Base-by-base conservation (phyloP, 2,113 vertebrate genomes). In the Garra rufa region DNA sequence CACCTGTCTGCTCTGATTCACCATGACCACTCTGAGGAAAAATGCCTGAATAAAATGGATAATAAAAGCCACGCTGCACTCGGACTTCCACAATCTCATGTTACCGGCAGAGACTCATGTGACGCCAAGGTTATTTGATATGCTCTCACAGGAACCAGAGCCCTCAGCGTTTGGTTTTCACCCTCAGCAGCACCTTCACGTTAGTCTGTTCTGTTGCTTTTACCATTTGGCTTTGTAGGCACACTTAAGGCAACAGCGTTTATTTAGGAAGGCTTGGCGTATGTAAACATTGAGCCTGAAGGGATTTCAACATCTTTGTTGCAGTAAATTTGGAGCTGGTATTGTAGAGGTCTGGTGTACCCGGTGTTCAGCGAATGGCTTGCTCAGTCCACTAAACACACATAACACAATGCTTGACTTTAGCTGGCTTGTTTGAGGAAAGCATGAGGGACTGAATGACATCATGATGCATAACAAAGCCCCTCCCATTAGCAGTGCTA, bases 1-100 rank as follows among this genome's bases (percentile, higher is more conserved):
- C 84, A 76, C 84, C 70, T 85, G 77, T 59, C 84, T 75, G 70
- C 43, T 67, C 65, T 82, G 70, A 81, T 85, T 85, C 79, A 48
- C 59, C 63, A 7, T 43, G 44, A 84, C 28, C 67, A 61, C 13
- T 61, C 30, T 38, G 38, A 61, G 55, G 38, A 48, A 46, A 71
- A 38, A 78, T 76, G 82, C 26, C 38, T 17, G 76, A 71, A 79
- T 85, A 55, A 79, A 79, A 85, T 8, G 3, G 50, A 15, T 52
- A 82, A 57, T 71, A 59, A 83, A 48, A 75, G 41, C 38, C 43
- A 65, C 17, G 1, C 73, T 75, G 41, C 19, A 44, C 26, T 10
- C 77, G 24, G 57, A 75, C 59, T 38, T 67, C 61, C 44, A 67
- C 44, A 52, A 30, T 78, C 77, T 85, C 76, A 30, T 44, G 28